Base-by-base conservation (phyloP, 2,888 invertebrate genomes). In the Amblyjoppa proteus region DNA sequence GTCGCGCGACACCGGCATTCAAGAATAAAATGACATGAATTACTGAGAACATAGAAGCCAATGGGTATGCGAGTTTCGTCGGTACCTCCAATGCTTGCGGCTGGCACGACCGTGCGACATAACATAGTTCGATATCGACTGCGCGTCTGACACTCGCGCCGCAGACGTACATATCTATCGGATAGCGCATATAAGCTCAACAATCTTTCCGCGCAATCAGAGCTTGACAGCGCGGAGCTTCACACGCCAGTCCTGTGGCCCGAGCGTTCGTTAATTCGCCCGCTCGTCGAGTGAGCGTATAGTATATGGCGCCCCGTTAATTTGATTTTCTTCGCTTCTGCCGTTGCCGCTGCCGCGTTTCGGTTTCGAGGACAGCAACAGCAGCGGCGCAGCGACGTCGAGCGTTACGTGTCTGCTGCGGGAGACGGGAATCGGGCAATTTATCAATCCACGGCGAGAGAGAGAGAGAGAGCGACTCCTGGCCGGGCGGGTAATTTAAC, bases 401-500 rank as follows among this genome's bases (percentile, higher is more conserved):
- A 90, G 91, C 90, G 89, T 92, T 92, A 91, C 92, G 91, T 91
- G 92, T 90, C 91, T 91, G 90, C 89, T 80, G 76, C 80, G 80
- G 75, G 71, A 81, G 84, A 83, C 76, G 85, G 83, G 85, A 90
- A 91, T 92, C 91, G 89, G 90, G 93, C 92, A 93, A 93, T 93
- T 93, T 93, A 93, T 93, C 93, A 93, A 93, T 93, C 92, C 91
- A 89, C 90, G 87, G 90, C 28, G 64, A 34, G 31, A 64, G 88
- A 85, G 31, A 64, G 88, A 85, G 89, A 87, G 87, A 87, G 85
- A 87, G 83, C 85, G 90, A 93, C 92, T 93, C 87, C 91, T 91
- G 91, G 91, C 91, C 91, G 90, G 92, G 92, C 91, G 92, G 93
- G 93, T 93, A 93, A 93, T 93, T 93, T 93, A 93, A 93, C 92